Evolutionary conservation across 1,140 invertebrate species (phyloP), one percentile per base, ranked within the genome.

Genomic region (Ectropis grisescens): DNA sequence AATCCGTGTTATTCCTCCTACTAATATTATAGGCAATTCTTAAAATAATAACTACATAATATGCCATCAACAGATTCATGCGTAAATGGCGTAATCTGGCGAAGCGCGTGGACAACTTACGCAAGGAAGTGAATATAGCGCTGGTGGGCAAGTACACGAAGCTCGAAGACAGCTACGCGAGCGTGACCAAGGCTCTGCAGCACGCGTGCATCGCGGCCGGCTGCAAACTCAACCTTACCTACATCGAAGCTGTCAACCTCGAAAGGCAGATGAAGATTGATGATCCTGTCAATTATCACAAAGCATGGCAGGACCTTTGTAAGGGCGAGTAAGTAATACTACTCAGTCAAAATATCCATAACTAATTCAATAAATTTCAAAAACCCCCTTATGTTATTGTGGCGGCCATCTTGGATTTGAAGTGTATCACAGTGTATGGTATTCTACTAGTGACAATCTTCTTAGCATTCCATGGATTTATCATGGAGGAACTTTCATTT

Each of bases 71-170:
- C 33, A 88, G 88, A 65, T 93, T 93, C 41, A 92, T 98, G 89
- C 86, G 87, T 39, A 91, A 95, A 58, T 99, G 97, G 97, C 89
- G 88, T 12, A 90, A 95, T 54, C 82, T 99, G 10, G 94, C 94
- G 0, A 90, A 94, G 38, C 89, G 91, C 6, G 87, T 91, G n/a
- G 93, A 96, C 44, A 89, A 89, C 47, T 69, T 94, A 1, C 84
- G 89, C 8, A 90, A 92, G 50, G 89, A 91, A 61, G 93, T 98
- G 0, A 93, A 87, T 24, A 99, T 99, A 41, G 93, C 92, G 11
- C 82, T 99, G 9, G 98, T 99, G n/a, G 98, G 98, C 5, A 99
- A 99, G 84, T 99, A 99, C 59, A 98, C 97, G 0, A 92, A 94
- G 67, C 82, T 99, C 9, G 90, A 95, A 65, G 98, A 99, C 82